phyloP scores from a whole-genome alignment of 2,797 vertebrate genomes.

The Lacerta agilis region DNA sequence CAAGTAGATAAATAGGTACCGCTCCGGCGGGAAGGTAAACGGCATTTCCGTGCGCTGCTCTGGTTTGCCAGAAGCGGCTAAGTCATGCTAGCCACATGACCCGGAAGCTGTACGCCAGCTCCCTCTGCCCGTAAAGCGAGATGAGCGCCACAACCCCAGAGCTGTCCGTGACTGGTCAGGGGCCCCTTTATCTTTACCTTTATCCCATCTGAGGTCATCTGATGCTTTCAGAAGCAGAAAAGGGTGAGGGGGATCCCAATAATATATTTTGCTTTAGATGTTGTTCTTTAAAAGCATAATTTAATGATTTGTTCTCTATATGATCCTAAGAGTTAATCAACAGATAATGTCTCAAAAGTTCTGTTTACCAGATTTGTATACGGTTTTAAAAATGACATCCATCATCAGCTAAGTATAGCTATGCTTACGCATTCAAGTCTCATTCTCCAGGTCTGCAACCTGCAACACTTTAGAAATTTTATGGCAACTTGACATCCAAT shows the following conservation, averaged over 20 bases:
- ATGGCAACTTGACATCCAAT: slow-evolving; percentile 41
- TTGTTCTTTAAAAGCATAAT: neutral
- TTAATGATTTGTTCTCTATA: neutral
- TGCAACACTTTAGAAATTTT: slow-evolving; percentile 33
- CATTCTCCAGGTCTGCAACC: neutral
- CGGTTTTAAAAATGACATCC: neutral
- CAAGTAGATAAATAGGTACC: too few relatives aligned
- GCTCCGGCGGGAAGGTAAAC: too few relatives aligned
- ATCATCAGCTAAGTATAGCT: neutral
- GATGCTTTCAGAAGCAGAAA: neutral
- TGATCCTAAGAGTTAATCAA: neutral
- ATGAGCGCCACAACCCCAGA: too few relatives aligned
- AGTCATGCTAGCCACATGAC: too few relatives aligned
- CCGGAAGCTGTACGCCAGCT: too few relatives aligned
- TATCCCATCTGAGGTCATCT: neutral
- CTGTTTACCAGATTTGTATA: neutral
- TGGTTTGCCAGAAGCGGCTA: too few relatives aligned
- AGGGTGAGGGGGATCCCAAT: neutral
- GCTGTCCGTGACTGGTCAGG: too few relatives aligned
- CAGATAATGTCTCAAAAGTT: neutral
- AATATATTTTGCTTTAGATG: neutral
- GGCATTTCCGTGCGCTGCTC: too few relatives aligned
- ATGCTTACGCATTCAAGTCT: neutral
- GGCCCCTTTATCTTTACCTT: too few relatives aligned
- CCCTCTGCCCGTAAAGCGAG: too few relatives aligned